A percentile compares a stretch with the other conserved stretches of the same genome.
phyloP scores from a whole-genome alignment of 2,113 vertebrate genomes.

The Lophura nycthemera region DNA sequence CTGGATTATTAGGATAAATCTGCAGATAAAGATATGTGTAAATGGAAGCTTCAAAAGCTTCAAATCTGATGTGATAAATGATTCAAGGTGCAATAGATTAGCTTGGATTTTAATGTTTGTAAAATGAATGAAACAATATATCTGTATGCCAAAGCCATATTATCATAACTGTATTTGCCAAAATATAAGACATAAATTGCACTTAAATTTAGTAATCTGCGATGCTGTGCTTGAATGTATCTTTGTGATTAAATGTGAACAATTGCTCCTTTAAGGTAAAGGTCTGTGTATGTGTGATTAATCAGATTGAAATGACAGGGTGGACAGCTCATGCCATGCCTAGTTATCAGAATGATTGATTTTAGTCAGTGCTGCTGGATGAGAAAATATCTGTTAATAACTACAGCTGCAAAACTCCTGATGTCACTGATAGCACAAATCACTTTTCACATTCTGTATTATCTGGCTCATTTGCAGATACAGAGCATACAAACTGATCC shows the following conservation, averaged over 20 bases:
- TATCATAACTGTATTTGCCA: constrained; percentile 76
- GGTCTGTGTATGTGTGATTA: constrained; percentile 82
- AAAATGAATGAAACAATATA: constrained; percentile 69
- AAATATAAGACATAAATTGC: constrained; percentile 75
- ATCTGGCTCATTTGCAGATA: constrained; percentile 78
- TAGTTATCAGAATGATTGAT: constrained; percentile 86
- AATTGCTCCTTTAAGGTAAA: constrained; percentile 86
- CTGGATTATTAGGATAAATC: constrained; percentile 72
- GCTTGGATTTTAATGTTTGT: constrained; percentile 74
- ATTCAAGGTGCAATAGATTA: constrained; percentile 63
- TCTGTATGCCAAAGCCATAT: constrained; percentile 68
- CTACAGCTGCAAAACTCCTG: constrained; percentile 76
- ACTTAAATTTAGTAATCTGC: constrained; percentile 77
- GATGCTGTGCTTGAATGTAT: constrained; percentile 77
- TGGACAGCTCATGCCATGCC: constrained; percentile 81
- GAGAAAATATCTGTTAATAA: constrained; percentile 86
- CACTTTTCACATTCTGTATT: constrained; percentile 73
- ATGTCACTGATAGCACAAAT: constrained; percentile 79
- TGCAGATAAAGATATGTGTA: constrained; percentile 35
- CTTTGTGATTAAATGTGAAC: constrained; percentile 85
- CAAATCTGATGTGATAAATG: constrained; percentile 69
- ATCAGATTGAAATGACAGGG: constrained; percentile 84
- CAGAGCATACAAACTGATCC: constrained; percentile 51
- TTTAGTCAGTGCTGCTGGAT: constrained; percentile 76
- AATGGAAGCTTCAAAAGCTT: constrained; percentile 68